These are phyloP conservation scores for Sterrhoptilus dennistouni DNA, from an alignment of 2,113 vertebrate species.

Conservation along the genomic window DNA sequence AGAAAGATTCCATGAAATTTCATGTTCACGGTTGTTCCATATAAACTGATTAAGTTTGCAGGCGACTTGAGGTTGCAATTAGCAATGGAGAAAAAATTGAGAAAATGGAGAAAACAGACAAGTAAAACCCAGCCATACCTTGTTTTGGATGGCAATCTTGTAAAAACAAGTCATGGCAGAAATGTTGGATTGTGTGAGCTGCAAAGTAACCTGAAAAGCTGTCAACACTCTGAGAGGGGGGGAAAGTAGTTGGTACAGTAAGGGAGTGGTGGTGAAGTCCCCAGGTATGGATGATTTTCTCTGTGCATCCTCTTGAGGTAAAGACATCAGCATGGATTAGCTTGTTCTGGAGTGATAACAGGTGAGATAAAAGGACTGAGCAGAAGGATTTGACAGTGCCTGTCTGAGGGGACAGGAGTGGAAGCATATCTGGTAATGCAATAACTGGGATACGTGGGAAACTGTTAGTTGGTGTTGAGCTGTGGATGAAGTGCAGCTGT, in stretches of 20 bases:
- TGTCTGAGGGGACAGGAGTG: not conserved
- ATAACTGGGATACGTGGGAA: not conserved
- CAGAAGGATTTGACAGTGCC: not conserved
- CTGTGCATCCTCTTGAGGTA: not conserved
- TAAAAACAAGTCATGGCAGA: not conserved
- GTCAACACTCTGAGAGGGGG: rapidly evolving
- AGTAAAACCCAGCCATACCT: not conserved
- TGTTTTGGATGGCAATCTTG: not conserved
- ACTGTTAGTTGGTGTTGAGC: not conserved
- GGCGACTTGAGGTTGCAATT: not conserved
- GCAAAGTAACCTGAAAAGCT: not conserved
- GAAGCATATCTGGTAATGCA: not conserved
- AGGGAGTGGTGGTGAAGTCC: not conserved
- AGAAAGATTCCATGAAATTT: not conserved
- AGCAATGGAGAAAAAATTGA: no score
- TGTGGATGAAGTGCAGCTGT: not conserved
- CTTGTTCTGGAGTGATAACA: not conserved
- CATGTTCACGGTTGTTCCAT: not conserved
- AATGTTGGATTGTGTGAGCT: not conserved
- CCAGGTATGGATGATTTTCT: not conserved
- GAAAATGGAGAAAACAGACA: not conserved
- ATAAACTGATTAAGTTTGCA: not conserved
- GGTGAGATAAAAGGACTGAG: not conserved
- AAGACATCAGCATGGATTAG: not conserved
- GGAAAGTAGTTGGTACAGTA: not conserved